These are phyloP conservation scores for Antheraea yamamai DNA, from an alignment of 2,888 invertebrate genomes.

Conservation along the genomic window DNA sequence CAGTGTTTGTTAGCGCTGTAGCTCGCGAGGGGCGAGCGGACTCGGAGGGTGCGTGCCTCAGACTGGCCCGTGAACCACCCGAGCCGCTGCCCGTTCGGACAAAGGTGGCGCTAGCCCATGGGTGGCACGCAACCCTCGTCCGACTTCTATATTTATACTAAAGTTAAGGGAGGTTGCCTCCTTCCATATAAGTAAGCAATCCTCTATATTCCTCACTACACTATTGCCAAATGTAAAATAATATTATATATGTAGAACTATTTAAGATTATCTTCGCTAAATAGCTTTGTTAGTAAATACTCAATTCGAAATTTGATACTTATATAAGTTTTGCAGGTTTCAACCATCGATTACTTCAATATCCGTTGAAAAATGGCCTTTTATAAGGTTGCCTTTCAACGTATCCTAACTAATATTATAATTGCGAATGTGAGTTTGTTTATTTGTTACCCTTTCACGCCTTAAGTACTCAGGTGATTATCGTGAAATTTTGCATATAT, in stretches of 20 bases:
- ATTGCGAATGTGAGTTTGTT: no score
- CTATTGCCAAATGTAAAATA: conserved; percentile 38
- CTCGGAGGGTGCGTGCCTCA: conserved; percentile 76
- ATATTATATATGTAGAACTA: background rate
- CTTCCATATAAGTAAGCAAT: conserved; percentile 29
- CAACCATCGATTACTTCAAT: background rate
- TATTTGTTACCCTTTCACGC: no score
- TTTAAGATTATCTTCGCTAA: background rate
- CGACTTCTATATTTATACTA: conserved; percentile 65
- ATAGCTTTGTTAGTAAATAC: background rate
- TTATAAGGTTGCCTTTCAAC: background rate
- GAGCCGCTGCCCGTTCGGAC: conserved; percentile 65
- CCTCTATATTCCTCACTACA: conserved; percentile 26
- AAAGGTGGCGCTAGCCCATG: conserved; percentile 55
- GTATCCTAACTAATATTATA: no score
- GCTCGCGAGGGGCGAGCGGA: conserved; percentile 64
- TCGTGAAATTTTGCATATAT: no score
- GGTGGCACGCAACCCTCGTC: conserved; percentile 53
- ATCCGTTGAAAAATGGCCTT: background rate
- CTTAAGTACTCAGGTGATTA: no score
- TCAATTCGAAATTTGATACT: background rate
- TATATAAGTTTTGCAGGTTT: background rate
- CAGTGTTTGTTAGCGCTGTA: conserved; percentile 21
- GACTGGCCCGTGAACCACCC: conserved; percentile 59
- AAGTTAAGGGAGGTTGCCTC: conserved; percentile 70